Percentiles rank a stretch among this genome's conserved stretches.
These are phyloP conservation scores for Nasonia vitripennis DNA, from an alignment of 1,140 invertebrate genomes.

Conservation along the genomic window DNA sequence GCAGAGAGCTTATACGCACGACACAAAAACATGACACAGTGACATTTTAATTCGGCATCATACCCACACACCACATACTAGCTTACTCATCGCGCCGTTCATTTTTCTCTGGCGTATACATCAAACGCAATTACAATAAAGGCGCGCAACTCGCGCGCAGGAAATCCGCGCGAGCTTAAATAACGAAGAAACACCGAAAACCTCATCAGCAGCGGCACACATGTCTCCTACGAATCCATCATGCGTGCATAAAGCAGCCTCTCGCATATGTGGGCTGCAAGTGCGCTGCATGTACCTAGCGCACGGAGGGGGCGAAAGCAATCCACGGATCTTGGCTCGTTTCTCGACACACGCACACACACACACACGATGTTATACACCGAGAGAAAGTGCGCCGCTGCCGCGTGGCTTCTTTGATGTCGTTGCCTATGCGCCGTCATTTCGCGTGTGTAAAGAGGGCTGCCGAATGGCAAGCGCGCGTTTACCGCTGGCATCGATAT, in stretches of 20 bases:
- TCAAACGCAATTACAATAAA: background rate
- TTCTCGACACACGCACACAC: background rate
- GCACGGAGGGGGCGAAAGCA: background rate
- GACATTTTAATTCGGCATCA: slow-evolving; percentile 31
- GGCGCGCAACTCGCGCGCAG: too few species aligned
- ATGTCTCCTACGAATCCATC: background rate
- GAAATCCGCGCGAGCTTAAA: background rate
- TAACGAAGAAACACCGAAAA: too few species aligned
- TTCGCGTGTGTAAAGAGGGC: slow-evolving; percentile 41
- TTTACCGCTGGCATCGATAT: slow-evolving; percentile 14
- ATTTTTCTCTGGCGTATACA: slow-evolving; percentile 14
- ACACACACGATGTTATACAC: background rate
- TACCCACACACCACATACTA: background rate
- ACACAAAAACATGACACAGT: slow-evolving; percentile 34
- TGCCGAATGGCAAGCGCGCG: slow-evolving; percentile 11
- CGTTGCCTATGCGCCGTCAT: slow-evolving; percentile 60
- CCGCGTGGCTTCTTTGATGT: slow-evolving; percentile 64
- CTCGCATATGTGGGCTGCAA: background rate
- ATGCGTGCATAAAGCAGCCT: background rate
- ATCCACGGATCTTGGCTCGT: background rate
- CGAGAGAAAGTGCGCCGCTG: slow-evolving; percentile 37
- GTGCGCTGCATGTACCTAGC: too few species aligned
- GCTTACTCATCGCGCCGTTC: slow-evolving; percentile 28
- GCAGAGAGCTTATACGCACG: background rate
- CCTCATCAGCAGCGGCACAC: too few species aligned